Base-by-base conservation (phyloP, 2,888 invertebrate genomes). In the Eilema griseolum region DNA sequence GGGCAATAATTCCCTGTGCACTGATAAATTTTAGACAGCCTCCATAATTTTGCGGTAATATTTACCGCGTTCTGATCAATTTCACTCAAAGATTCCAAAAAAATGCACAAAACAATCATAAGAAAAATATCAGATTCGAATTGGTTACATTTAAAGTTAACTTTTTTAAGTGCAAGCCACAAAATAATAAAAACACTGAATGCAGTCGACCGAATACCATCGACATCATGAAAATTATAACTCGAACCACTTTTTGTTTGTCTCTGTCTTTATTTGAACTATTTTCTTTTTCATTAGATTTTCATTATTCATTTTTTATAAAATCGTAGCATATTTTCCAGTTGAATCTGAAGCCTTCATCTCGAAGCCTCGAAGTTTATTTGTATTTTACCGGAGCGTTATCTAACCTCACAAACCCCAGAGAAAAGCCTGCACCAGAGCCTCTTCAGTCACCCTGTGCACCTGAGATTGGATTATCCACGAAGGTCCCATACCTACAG, bases 131-230 rank as follows among this genome's bases (percentile, higher is more conserved):
- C 74, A 80, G 82, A 85, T 84, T 82, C 80, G 82, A 83, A 85
- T 83, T 83, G 82, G 77, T 71, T 86, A 83, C 85, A 86, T 85
- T 86, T 83, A 85, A 61, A 85, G 86, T 74, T 68, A 62, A 81
- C 77, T 80, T 86, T 89, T 88, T 88, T 75, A 77, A 80, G 79
- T 77, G 81, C 84, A 85, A 87, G 87, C 85, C 86, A 85, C 86
- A 86, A 86, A 85, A 83, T 84, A 85, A 85, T 88, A 91, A 90
- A 90, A 90, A 90, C 85, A 82, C 71, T 79, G 82, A 85, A 86
- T 86, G 88, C 92, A 90, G 84, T 88, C 87, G 84, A 92, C 88
- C 93, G 90, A 82, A 84, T 83, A 86, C 86, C 86, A 86, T 88
- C 87, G 86, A 86, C 85, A 88, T 61, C 20, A 86, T 85, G 83